A percentile compares a stretch with the other conserved stretches of the same genome.
These are phyloP conservation scores for Gnathonemus longibarbis DNA, from an alignment of 2,113 vertebrate genomes.

Conservation along the genomic window DNA sequence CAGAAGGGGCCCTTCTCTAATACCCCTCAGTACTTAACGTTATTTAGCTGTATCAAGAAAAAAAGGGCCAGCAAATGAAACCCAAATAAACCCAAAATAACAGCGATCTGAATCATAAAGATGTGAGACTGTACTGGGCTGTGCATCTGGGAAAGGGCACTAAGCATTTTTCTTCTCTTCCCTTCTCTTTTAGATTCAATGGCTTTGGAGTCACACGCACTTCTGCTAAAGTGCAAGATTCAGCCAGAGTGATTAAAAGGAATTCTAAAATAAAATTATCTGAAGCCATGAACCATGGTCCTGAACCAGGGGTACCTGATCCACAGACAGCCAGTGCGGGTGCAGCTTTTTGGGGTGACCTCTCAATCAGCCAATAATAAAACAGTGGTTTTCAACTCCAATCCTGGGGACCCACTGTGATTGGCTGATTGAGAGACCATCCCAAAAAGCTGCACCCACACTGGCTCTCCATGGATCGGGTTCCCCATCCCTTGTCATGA, in stretches of 20 bases:
- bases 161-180: neutral
- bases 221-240: neutral
- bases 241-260: neutral
- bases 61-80: neutral
- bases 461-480: too few species aligned
- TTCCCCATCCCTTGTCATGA: neutral
- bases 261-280: neutral
- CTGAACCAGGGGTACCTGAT: too few species aligned
- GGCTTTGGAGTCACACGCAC: neutral
- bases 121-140: neutral
- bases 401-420: too few species aligned
- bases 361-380: too few species aligned
- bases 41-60: neutral
- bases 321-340: too few species aligned
- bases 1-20: neutral
- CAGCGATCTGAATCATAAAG: neutral
- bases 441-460: too few species aligned
- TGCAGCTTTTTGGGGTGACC: too few species aligned
- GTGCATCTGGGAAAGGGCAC: neutral
- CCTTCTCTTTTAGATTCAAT: neutral
- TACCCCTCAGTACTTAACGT: neutral
- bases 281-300: neutral
- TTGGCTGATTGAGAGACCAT: too few species aligned
- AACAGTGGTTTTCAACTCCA: too few species aligned
- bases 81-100: neutral